A percentile compares a stretch with the other conserved stretches of the same genome.
phyloP scores from a whole-genome alignment of 2,888 invertebrate genomes.

The Polymixis lichenea region DNA sequence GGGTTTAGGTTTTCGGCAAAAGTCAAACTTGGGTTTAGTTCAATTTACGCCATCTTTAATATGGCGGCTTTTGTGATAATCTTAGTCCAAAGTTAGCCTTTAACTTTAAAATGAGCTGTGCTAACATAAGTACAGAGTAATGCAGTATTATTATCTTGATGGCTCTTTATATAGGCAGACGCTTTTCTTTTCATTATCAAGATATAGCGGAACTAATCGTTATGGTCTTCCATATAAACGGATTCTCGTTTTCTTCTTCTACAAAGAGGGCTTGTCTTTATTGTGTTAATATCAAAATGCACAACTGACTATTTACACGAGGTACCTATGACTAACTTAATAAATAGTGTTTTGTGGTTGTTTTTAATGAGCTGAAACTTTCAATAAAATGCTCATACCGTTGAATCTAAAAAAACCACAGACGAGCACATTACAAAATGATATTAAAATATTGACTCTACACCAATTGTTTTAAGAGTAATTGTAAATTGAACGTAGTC shows the following conservation, averaged over 20 bases:
- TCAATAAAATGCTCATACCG: no score
- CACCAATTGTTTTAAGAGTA: no score
- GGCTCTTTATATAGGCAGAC: neutral
- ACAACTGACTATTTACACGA: neutral
- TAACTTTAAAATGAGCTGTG: neutral
- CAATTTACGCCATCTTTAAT: no score
- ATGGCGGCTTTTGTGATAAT: neutral
- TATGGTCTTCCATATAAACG: neutral
- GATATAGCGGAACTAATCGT: neutral
- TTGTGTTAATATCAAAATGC: neutral
- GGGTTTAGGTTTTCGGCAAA: neutral
- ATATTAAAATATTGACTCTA: no score
- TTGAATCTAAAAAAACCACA: no score
- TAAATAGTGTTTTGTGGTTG: no score
- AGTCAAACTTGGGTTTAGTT: no score
- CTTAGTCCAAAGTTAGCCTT: neutral
- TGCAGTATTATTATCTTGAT: neutral
- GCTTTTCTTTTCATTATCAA: neutral
- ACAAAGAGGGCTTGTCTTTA: neutral
- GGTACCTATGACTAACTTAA: no score
- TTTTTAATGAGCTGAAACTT: no score
- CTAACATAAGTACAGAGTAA: neutral
- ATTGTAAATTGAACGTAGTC: no score
- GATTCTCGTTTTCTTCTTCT: neutral
- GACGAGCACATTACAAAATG: no score